phyloP scores from a whole-genome alignment of 2,113 vertebrate species.

The Gracilinanus agilis region DNA sequence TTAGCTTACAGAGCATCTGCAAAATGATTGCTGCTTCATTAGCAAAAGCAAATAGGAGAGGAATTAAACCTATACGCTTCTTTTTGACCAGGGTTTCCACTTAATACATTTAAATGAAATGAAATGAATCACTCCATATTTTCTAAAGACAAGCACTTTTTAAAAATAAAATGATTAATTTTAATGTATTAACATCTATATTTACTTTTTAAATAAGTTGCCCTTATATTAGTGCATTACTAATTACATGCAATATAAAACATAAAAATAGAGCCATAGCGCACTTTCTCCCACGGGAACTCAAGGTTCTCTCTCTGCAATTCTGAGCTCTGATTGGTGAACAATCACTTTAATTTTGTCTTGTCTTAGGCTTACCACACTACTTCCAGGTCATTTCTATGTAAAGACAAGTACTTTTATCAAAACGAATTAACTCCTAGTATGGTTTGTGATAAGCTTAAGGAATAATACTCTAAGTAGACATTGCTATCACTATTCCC shows the following conservation, averaged over 20 bases:
- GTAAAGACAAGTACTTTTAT: neutral
- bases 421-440: neutral
- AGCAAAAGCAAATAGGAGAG: constrained; percentile 33
- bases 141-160: neutral
- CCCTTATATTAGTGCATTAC: no score
- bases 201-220: no score
- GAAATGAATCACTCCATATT: neutral
- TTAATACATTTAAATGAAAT: neutral
- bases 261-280: no score
- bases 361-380: no score
- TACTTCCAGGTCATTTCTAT: no score
- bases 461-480: neutral
- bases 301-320: no score
- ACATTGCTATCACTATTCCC: neutral
- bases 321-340: no score
- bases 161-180: no score
- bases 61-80: neutral
- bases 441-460: neutral
- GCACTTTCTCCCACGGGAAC: no score
- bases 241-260: no score
- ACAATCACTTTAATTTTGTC: no score
- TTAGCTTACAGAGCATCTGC: neutral
- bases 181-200: no score
- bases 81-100: neutral
- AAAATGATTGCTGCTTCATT: constrained; percentile 69